Percentiles rank a stretch among this genome's conserved stretches.
These are phyloP conservation scores for Lepidocolaptes lacrymiger DNA, from an alignment of 2,797 vertebrate species.

Conservation along the genomic window DNA sequence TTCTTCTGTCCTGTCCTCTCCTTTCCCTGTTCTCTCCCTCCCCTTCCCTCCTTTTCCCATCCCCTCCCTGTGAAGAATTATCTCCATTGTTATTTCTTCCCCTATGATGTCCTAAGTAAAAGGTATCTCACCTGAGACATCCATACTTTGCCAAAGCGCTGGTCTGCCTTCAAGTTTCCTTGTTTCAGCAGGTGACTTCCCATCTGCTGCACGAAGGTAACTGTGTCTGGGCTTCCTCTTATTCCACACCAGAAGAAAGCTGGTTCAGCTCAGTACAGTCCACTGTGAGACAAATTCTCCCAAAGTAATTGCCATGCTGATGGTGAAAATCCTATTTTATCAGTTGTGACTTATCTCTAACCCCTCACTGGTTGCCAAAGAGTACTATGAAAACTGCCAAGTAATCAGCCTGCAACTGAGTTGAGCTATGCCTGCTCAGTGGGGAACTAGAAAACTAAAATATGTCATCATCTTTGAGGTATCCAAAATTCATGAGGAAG, in stretches of 20 bases:
- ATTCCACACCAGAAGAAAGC: background rate
- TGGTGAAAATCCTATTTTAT: background rate
- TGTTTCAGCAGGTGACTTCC: background rate
- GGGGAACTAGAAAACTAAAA: background rate
- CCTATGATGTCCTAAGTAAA: background rate
- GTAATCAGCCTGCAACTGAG: conserved; percentile 1
- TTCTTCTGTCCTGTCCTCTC: too few species aligned
- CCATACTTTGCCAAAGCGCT: background rate
- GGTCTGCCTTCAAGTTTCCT: background rate
- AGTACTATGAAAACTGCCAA: background rate
- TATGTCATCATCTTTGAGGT: background rate
- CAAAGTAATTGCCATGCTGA: background rate
- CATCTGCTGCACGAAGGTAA: background rate
- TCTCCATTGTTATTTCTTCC: background rate
- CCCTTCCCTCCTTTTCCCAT: background rate
- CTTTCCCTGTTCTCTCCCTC: background rate
- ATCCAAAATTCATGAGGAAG: conserved; percentile 2
- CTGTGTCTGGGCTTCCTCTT: background rate
- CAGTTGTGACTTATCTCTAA: background rate
- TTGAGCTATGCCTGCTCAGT: background rate
- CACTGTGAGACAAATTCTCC: background rate
- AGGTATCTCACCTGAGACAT: background rate
- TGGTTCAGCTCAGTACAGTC: background rate
- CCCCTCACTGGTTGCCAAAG: background rate
- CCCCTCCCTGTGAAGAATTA: accelerated